Evolutionary conservation across 2,113 vertebrate species (phyloP).

Genomic region (Chlorodrepanis virens): DNA sequence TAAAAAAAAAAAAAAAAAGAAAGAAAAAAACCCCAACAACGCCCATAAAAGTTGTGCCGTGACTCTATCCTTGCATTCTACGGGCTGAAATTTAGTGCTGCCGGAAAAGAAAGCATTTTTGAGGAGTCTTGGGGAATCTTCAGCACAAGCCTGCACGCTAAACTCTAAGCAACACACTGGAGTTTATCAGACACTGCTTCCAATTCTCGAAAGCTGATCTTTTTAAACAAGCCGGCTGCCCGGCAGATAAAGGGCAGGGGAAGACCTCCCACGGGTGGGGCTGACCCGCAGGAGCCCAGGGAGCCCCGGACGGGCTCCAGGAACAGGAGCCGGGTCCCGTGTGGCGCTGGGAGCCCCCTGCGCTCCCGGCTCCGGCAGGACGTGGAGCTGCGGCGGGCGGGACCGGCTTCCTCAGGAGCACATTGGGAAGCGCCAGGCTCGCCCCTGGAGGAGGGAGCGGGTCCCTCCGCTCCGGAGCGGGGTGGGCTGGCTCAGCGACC

Average conservation of each 20-base stretch:
- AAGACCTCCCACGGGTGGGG: not conserved
- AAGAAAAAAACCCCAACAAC: not conserved
- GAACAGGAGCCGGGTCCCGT: accelerated
- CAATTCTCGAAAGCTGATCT: accelerated
- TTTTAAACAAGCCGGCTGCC: not conserved
- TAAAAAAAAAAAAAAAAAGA: too few relatives aligned
- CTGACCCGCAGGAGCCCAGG: accelerated
- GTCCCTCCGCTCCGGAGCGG: not conserved
- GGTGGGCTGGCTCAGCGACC: not conserved
- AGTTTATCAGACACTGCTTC: not conserved
- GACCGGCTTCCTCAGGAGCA: not conserved
- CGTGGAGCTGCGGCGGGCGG: not conserved
- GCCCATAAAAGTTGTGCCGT: not conserved
- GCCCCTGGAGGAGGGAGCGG: accelerated
- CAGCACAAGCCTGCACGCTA: accelerated
- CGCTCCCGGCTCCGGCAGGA: not conserved
- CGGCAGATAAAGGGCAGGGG: not conserved
- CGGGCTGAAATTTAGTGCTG: not conserved
- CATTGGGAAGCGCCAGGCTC: accelerated
- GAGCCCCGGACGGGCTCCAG: accelerated
- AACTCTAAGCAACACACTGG: not conserved
- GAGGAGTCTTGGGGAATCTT: not conserved
- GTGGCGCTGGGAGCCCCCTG: accelerated
- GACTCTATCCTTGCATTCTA: not conserved
- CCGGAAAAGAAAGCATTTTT: not conserved